A percentile compares a stretch with the other conserved stretches of the same genome.
Conservation (phyloP, 2,797 vertebrate genomes). For the Gallinago solitaria region DNA sequence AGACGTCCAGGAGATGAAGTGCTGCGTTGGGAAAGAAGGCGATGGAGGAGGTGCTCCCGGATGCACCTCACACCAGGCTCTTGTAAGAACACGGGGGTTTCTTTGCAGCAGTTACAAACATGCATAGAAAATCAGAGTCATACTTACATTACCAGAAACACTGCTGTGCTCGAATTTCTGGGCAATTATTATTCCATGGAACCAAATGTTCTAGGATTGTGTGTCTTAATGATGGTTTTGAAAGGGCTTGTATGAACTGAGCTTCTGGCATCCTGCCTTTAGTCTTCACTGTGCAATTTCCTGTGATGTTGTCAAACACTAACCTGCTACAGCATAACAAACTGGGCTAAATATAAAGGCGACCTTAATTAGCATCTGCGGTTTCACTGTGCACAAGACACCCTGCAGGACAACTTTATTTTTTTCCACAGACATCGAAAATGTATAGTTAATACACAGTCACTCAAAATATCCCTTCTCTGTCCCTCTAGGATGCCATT, state of each 20-base stretch:
- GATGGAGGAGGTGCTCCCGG: not conserved
- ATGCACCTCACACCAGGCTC: not conserved
- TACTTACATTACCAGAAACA: not conserved
- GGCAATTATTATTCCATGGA: not conserved
- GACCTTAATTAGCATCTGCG: slow-evolving; percentile 22
- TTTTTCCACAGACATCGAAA: not conserved
- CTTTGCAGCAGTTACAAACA: not conserved
- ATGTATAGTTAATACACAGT: not conserved
- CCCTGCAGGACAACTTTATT: slow-evolving; percentile 19
- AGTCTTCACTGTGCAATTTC: not conserved
- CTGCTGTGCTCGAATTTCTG: not conserved
- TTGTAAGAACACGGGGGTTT: not conserved
- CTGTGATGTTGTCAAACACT: slow-evolving; percentile 59
- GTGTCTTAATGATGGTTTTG: not conserved
- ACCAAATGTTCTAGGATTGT: not conserved
- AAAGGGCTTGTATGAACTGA: not conserved
- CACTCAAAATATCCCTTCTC: not conserved
- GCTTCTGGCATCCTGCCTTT: slow-evolving; percentile 13
- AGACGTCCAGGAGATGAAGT: not conserved
- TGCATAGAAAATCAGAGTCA: not conserved
- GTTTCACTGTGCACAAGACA: not conserved
- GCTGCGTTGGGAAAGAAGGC: not conserved
- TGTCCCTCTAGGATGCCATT: slow-evolving; percentile 52
- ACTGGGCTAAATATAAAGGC: not conserved
- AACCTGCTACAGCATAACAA: slow-evolving; percentile 37